phyloP scores from a whole-genome alignment of 2,113 vertebrate genomes.

The Psephotus haematonotus region DNA sequence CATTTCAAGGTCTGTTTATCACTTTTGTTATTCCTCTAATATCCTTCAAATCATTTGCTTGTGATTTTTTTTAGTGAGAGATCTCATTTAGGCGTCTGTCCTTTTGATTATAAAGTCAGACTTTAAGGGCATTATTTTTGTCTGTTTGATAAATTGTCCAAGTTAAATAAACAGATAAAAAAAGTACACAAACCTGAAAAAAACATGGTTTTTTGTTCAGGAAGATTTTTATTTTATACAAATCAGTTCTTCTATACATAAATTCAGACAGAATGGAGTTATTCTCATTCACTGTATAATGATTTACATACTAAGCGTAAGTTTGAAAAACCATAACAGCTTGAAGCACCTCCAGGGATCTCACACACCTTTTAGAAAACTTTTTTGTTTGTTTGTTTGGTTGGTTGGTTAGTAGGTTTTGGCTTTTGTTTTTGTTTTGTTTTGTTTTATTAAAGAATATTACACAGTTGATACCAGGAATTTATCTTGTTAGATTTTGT shows the following conservation, averaged over 20 bases:
- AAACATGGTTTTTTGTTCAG: not conserved
- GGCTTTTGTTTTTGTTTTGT: too few species aligned
- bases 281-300: not conserved
- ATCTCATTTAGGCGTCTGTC: not conserved
- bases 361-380: not conserved
- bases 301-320: not conserved
- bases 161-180: not conserved
- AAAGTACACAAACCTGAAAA: not conserved
- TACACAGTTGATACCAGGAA: not conserved
- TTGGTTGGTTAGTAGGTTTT: too few species aligned
- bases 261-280: not conserved
- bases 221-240: not conserved
- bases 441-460: not conserved
- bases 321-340: not conserved
- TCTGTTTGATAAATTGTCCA: not conserved
- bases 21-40: not conserved
- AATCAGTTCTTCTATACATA: not conserved
- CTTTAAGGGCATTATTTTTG: not conserved
- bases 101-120: not conserved
- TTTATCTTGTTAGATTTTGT: not conserved
- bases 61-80: not conserved
- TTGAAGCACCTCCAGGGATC: not conserved
- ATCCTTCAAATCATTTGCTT: not conserved
- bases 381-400: not conserved
- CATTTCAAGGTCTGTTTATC: not conserved